Base-by-base conservation (phyloP, 2,797 vertebrate genomes). In the Salmo trutta region DNA sequence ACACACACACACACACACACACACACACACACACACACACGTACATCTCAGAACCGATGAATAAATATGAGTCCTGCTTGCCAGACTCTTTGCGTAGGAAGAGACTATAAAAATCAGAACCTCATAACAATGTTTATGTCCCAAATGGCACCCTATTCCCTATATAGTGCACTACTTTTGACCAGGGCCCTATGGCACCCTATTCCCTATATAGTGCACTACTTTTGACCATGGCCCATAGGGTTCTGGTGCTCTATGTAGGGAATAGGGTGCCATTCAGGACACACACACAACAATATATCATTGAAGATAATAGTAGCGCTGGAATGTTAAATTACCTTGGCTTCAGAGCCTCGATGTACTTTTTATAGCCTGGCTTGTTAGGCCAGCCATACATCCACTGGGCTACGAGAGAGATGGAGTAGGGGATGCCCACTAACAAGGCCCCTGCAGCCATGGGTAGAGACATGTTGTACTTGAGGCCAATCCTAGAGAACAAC, bases 381-480 rank as follows among this genome's bases (percentile, higher is more conserved):
- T 87, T 85, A 33, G 95, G 93, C 93, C 92, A 95, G 54, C 93
- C 93, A 41, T 91, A 91, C 59, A 94, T 36, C 89, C 90, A 94
- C 83, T 95, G 94, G 33, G 76, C 86, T 53, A 87, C 79, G 2
- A 94, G 67, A 71, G 92, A 93, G 79, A 95, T 79, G 65, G 91
- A 88, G 81, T 93, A 95, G 0, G 90, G 92, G 41, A 95, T 73
- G 7, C 86, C 92, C 16, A 94, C 87, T 78, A 93, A 75, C 64
- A 94, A 1, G 17, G 87, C 81, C 1, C 91, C 93, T 6, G 84
- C 90, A 4, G 86, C 88, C 79, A 93, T 74, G n/a, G 92, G 91
- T 51, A 93, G 69, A 10, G 86, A 88, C 80, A 92, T 53, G 47
- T 82, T 87, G 70, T 73, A 81, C 79, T 88, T 92, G 1, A 90